Base-by-base conservation (phyloP, 2,113 vertebrate species). In the Chaetodon trifascialis region DNA sequence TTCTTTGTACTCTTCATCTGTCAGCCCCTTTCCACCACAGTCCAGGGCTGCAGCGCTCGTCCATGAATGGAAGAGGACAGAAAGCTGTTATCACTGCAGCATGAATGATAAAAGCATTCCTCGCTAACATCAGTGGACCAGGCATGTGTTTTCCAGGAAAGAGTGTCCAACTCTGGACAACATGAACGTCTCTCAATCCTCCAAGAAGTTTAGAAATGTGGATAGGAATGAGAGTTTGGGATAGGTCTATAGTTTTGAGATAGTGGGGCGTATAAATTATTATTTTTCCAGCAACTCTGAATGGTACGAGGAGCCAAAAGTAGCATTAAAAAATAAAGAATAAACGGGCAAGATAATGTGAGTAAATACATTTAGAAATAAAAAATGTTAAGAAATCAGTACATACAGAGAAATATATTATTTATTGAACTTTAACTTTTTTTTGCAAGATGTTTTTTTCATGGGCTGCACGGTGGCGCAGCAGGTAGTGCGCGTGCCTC, bases 41-140 rank as follows among this genome's bases (percentile, higher is more conserved):
- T 4, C 17, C 59, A 71, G 36, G 73, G 4, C 21, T 58, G 34
- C 15, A 9, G 11, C 8, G 3, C 16, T 40, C 38, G 0, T 49
- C 67, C 52, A 54, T 75, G 49, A 65, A 72, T 60, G 65, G 76
- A 69, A 75, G 19, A 70, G 25, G 42, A 79, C 16, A 56, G 56
- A n/a, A 30, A 34, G 49, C 38, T 46, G 25, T 60, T 68, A 58
- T 74, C 76, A 12, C 46, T 1, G 69, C 55, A 52, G 66, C 60
- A 56, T 71, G 44, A 21, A 0, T 17, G 75, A 86, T 68, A 76
- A 64, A 34, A 59, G 40, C 64, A 76, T 85, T 76, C 64, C 80
- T 44, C 42, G 21, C 36, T 49, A 68, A 73, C 65, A 74, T 60
- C 80, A 38, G 64, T 2, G 0, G 3, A 25, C n/a, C 16, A 73